Conservation (phyloP, 2,888 invertebrate species). For the Trissoscelio sp. region DNA sequence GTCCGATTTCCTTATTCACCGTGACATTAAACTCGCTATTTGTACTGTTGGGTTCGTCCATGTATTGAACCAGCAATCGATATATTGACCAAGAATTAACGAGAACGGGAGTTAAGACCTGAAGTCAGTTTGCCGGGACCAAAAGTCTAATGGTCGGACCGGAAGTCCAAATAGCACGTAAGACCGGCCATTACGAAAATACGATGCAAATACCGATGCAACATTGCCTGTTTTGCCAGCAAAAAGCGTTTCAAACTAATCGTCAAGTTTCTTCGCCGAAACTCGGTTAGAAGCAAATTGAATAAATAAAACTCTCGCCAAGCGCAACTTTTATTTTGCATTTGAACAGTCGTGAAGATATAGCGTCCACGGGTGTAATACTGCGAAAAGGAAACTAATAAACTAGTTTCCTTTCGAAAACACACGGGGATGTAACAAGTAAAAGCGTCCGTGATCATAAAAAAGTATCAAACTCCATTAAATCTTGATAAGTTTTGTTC, state of each 20-base stretch:
- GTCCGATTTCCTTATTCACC: constrained; percentile 1
- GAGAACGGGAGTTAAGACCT: constrained; percentile 51
- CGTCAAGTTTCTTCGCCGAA: constrained; percentile 50
- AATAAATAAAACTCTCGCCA: constrained; percentile 46
- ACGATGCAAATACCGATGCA: constrained; percentile 55
- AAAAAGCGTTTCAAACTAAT: constrained; percentile 53
- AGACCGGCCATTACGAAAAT: constrained; percentile 54
- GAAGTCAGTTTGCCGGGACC: constrained; percentile 52
- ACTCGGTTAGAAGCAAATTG: constrained; percentile 39
- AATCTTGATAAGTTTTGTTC: constrained; percentile 30
- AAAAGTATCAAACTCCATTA: constrained; percentile 36
- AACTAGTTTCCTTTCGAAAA: constrained; percentile 14
- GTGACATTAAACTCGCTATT: constrained; percentile 9
- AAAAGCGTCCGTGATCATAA: constrained; percentile 18
- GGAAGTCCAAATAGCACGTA: constrained; percentile 58
- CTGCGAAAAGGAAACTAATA: constrained; percentile 38
- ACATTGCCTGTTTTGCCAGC: constrained; percentile 16
- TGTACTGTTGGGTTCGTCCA: constrained; percentile 9
- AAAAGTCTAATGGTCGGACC: constrained; percentile 48
- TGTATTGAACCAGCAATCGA: constrained; percentile 43
- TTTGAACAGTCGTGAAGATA: constrained; percentile 12
- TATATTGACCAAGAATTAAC: constrained; percentile 62
- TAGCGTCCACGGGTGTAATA: constrained; percentile 22
- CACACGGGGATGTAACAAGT: constrained; percentile 20
- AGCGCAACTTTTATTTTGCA: constrained; percentile 53